These are phyloP conservation scores for Eremophila alpestris DNA, from an alignment of 2,797 vertebrate genomes.

Conservation along the genomic window DNA sequence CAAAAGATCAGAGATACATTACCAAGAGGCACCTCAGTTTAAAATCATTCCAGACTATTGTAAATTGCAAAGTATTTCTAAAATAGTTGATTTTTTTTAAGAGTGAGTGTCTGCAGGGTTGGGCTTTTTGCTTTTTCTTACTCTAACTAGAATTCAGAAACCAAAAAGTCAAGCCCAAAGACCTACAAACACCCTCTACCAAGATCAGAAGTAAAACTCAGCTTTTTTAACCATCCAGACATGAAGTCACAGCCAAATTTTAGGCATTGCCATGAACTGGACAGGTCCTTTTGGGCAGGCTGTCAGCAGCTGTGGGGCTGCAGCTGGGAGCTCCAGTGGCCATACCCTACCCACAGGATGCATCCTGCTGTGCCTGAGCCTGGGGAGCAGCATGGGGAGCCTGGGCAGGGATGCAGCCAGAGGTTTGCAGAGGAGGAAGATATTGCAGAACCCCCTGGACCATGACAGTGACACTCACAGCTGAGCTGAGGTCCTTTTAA, in stretches of 20 bases:
- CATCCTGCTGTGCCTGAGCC: background rate
- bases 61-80: background rate
- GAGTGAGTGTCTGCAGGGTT: background rate
- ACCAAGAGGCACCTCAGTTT: background rate
- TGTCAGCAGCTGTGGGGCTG: background rate
- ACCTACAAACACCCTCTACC: background rate
- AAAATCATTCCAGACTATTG: background rate
- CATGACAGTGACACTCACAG: background rate
- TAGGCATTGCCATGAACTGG: background rate
- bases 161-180: background rate
- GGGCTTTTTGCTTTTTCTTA: background rate
- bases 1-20: background rate
- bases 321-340: background rate
- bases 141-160: background rate
- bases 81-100: background rate
- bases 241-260: background rate
- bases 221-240: background rate
- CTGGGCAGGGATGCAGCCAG: background rate
- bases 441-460: background rate
- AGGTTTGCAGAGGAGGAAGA: background rate
- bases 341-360: background rate
- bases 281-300: background rate
- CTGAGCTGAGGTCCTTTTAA: background rate
- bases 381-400: background rate
- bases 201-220: background rate